These are phyloP conservation scores for Lasiurus borealis DNA, from an alignment of 2,113 vertebrate species.

Conservation along the genomic window DNA sequence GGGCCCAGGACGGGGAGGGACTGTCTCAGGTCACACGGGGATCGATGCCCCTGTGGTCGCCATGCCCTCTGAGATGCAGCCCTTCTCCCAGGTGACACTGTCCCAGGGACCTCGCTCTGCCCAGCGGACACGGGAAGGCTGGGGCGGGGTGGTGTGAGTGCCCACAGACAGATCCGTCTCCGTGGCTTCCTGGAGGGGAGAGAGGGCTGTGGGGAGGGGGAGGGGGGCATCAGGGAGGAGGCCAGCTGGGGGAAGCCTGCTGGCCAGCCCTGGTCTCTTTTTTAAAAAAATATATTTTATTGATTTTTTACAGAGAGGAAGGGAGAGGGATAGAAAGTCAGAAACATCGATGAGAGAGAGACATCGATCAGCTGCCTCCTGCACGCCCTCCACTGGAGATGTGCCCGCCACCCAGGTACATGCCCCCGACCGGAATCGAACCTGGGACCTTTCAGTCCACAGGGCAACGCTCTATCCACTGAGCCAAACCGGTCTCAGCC, in stretches of 20 bases:
- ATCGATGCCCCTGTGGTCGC: rapidly evolving
- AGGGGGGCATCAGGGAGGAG: background rate
- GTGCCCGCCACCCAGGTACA: too few relatives aligned
- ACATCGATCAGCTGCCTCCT: too few relatives aligned
- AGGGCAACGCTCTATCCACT: too few relatives aligned
- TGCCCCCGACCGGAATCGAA: too few relatives aligned
- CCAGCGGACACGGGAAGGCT: background rate
- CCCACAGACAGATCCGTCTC: background rate
- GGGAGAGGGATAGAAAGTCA: too few relatives aligned
- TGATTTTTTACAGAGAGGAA: too few relatives aligned
- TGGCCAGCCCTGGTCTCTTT: background rate
- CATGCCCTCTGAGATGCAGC: background rate
- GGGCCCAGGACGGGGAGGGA: rapidly evolving
- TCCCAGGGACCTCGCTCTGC: rapidly evolving
- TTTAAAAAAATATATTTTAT: background rate
- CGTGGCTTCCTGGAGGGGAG: background rate
- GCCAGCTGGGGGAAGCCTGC: rapidly evolving
- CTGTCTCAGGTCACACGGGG: rapidly evolving
- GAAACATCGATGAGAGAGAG: too few relatives aligned
- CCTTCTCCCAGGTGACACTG: background rate
- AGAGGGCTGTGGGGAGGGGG: rapidly evolving
- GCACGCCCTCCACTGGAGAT: too few relatives aligned
- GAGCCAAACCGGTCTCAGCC: too few relatives aligned
- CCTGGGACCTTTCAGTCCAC: too few relatives aligned
- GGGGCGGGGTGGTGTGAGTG: rapidly evolving